Percentiles rank a stretch among this genome's conserved stretches.
phyloP scores from a whole-genome alignment of 2,888 invertebrate genomes.

The Gymnoscelis rufifasciata region DNA sequence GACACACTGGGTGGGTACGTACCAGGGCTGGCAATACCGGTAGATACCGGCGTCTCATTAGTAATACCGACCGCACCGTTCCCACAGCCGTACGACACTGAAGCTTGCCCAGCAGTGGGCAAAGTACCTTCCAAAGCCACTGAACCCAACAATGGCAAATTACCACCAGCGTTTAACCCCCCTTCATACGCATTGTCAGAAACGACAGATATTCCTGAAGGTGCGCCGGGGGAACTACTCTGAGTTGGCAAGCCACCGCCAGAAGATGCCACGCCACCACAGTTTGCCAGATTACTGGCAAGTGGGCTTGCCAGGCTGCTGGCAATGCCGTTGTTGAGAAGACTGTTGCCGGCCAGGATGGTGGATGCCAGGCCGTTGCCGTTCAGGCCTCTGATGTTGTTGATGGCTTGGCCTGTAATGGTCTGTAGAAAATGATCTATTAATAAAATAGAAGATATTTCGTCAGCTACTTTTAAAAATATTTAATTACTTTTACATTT shows the following conservation, averaged over 20 bases:
- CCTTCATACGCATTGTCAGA: constrained; percentile 32
- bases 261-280: constrained; percentile 22
- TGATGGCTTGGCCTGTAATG: constrained; percentile 15
- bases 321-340: constrained; percentile 9
- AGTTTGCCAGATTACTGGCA: neutral
- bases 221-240: constrained; percentile 27
- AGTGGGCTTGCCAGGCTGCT: neutral
- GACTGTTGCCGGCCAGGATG: constrained; percentile 19
- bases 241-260: constrained; percentile 28
- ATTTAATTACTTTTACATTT: too few species aligned
- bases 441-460: too few species aligned
- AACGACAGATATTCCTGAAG: constrained; percentile 24
- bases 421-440: constrained; percentile 12
- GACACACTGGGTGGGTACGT: constrained; percentile 7
- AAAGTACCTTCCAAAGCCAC: constrained; percentile 25
- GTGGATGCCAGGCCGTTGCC: constrained; percentile 17
- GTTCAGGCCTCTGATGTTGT: constrained; percentile 11
- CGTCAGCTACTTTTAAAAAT: too few species aligned
- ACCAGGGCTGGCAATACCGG: constrained; percentile 17
- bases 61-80: constrained; percentile 30
- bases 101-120: constrained; percentile 26
- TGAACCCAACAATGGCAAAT: constrained; percentile 29
- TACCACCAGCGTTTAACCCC: constrained; percentile 21
- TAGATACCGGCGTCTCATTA: constrained; percentile 22
- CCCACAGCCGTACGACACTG: constrained; percentile 29